Conservation (phyloP, 2,113 vertebrate species). For the Leucopsar rothschildi region DNA sequence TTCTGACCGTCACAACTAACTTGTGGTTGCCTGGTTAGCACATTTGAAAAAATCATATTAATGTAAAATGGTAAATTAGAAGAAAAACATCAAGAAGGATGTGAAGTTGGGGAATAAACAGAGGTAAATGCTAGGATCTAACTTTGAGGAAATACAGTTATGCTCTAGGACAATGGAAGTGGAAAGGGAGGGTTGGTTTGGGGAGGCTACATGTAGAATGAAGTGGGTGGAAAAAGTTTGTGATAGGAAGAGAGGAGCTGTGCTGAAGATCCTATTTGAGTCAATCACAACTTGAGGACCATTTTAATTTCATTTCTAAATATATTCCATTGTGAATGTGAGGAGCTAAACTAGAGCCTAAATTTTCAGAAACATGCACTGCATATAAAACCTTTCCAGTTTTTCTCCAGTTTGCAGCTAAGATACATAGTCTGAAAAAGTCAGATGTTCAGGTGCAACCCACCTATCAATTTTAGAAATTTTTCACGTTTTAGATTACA, state of each 20-base stretch:
- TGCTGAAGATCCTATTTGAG: not conserved
- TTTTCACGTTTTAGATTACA: not conserved
- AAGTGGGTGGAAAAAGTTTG: not conserved
- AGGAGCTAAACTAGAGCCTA: not conserved
- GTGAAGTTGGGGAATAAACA: not conserved
- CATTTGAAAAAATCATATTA: not conserved
- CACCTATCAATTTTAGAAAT: not conserved
- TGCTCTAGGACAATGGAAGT: not conserved
- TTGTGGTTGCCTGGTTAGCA: not conserved
- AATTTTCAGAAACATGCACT: not conserved
- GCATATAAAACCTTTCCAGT: not conserved
- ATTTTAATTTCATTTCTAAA: not conserved
- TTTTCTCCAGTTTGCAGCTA: not conserved
- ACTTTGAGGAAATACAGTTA: not conserved
- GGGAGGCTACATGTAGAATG: rapidly evolving
- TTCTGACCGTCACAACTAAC: not conserved
- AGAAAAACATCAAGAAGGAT: not conserved
- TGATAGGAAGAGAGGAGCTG: not conserved
- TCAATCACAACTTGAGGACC: not conserved
- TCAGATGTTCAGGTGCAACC: not conserved
- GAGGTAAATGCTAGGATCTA: not conserved
- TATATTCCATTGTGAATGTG: not conserved
- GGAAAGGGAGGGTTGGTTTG: not conserved
- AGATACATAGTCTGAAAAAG: not conserved
- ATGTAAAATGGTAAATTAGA: not conserved